phyloP scores from a whole-genome alignment of 2,888 invertebrate species.

The Caenorhabditis becei region DNA sequence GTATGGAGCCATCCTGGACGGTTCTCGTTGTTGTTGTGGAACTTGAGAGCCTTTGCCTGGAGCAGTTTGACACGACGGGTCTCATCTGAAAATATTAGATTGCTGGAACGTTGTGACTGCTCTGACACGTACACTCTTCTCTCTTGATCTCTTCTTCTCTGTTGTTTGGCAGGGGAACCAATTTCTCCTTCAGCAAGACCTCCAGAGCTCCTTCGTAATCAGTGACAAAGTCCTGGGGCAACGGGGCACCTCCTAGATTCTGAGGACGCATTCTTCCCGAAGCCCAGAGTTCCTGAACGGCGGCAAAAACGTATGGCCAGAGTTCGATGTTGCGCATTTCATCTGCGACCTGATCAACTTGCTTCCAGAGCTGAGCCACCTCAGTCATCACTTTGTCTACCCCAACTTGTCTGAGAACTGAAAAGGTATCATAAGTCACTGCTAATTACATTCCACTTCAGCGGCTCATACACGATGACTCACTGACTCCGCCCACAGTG shows the following conservation, averaged over 20 bases:
- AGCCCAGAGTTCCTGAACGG: background rate
- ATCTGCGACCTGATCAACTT: background rate
- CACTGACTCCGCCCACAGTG: background rate
- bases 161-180: background rate
- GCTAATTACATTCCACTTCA: too few species aligned
- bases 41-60: background rate
- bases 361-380: background rate
- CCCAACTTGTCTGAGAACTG: background rate
- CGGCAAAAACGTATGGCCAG: background rate
- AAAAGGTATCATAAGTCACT: background rate
- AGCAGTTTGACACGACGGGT: background rate
- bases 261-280: background rate
- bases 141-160: background rate
- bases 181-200: background rate
- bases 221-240: background rate
- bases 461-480: background rate
- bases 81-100: slow-evolving; percentile 8
- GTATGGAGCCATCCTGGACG: slow-evolving; percentile 24
- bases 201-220: background rate
- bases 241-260: background rate
- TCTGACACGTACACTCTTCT: background rate
- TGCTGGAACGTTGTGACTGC: background rate
- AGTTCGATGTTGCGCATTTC: background rate
- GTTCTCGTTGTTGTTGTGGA: background rate
- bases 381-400: background rate